Evolutionary conservation across 1,140 invertebrate species (phyloP).

Genomic region (Mesaphorura yosii): DNA sequence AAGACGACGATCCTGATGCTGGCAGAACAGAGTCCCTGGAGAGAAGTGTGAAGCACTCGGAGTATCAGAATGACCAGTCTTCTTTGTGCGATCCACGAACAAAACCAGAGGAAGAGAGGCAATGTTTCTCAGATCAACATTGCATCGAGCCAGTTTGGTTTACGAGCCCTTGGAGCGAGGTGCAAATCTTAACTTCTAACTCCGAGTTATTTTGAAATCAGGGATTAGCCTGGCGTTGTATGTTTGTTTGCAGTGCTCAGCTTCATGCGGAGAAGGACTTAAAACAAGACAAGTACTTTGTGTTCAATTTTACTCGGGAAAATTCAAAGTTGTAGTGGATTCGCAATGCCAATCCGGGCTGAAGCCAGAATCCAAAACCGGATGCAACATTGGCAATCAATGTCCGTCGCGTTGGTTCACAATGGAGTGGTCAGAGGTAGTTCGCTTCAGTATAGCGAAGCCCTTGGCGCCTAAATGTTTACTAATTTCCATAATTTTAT

Average conservation of each 20-base stretch:
- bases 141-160: constrained; percentile 56
- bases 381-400: constrained; percentile 31
- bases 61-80: neutral
- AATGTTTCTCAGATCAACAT: constrained; percentile 48
- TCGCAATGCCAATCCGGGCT: constrained; percentile 32
- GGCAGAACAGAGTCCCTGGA: constrained; percentile 12
- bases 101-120: constrained; percentile 46
- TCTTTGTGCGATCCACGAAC: constrained; percentile 40
- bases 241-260: constrained; percentile 37
- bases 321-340: constrained; percentile 34
- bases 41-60: constrained; percentile 12
- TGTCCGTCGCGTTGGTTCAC: constrained; percentile 36
- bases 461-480: no score
- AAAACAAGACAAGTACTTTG: constrained; percentile 36
- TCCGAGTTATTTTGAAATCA: neutral
- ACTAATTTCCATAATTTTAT: no score
- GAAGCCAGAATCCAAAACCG: constrained; percentile 32
- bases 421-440: constrained; percentile 34
- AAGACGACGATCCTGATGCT: constrained; percentile 33
- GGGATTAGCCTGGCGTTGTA: no score
- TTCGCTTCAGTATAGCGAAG: neutral
- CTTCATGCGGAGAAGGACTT: constrained; percentile 39
- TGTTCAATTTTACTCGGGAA: constrained; percentile 34
- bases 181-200: constrained; percentile 30
- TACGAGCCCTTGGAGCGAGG: constrained; percentile 52